Conservation (phyloP, 2,797 vertebrate genomes). For the Alexandromys oeconomus region DNA sequence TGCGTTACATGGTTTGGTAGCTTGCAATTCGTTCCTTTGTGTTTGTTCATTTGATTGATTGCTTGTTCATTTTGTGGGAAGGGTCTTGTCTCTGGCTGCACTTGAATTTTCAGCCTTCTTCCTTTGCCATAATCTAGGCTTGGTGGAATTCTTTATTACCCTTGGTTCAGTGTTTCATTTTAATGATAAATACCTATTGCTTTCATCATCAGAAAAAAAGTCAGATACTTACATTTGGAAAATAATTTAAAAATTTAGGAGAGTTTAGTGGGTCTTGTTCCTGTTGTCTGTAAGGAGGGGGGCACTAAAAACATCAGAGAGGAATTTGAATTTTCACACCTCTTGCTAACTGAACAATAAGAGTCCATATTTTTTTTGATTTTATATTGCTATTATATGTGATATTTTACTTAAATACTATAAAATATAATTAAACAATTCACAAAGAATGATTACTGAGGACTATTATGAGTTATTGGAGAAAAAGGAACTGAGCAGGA, state of each 20-base stretch:
- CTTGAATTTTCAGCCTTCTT: not conserved
- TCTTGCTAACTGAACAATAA: not conserved
- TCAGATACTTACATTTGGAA: not conserved
- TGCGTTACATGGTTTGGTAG: not conserved
- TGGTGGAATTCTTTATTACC: not conserved
- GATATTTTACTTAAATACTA: constrained; percentile 8
- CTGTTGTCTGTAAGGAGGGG: not conserved
- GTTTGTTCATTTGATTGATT: not conserved
- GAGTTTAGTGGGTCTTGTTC: not conserved
- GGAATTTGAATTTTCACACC: not conserved
- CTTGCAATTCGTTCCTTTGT: not conserved
- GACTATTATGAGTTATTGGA: not conserved
- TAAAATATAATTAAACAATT: not conserved
- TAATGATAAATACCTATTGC: not conserved
- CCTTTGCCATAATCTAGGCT: not conserved
- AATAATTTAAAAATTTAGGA: constrained; percentile 10
- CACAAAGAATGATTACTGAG: not conserved
- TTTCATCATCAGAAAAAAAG: constrained; percentile 20
- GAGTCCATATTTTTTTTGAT: not conserved
- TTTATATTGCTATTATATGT: not conserved
- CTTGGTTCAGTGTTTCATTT: not conserved
- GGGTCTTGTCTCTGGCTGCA: too few relatives aligned
- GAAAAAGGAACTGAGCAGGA: not conserved
- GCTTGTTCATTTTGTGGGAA: not conserved
- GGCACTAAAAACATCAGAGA: not conserved